Base-by-base conservation (phyloP, 2,888 invertebrate species). In the Epinotia bilunana region DNA sequence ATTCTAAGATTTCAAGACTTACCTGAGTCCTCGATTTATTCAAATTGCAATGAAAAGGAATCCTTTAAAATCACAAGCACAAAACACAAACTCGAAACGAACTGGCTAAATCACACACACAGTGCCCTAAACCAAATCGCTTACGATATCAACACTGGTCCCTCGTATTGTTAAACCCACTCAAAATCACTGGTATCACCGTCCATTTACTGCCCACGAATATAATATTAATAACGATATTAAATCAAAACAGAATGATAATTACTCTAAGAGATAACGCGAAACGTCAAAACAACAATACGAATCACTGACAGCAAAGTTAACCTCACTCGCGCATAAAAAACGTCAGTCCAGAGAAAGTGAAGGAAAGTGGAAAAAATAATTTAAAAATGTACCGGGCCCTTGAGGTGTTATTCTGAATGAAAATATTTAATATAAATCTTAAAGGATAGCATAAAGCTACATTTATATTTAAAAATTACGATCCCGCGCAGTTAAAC, bases 261-360 rank as follows among this genome's bases (percentile, higher is more conserved):
- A n/a, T 75, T 72, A 65, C 61, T 28, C 55, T 61, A 74, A 58
- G 53, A 75, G 72, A 75, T 72, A 72, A 62, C 67, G 18, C 55
- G 18, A 72, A 72, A 75, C 39, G 75, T 75, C 71, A 75, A 75
- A 75, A 75, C 75, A 75, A 75, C 74, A 74, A 74, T 74, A 74
- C 70, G 74, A 61, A 67, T 58, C 55, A 71, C 65, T 75, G 75
- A 75, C 75, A 75, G 67, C 61, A 72, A 60, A 72, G 57, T 61
- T 75, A 75, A 75, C 75, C 75, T 75, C 72, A 75, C 75, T 75
- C 71, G 46, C 75, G 65, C 71, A 62, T 72, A 72, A 75, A 75
- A 61, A 75, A 72, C 71, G 75, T 62, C 75, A 74, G n/a, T 62
- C 28, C 39, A 49, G 75, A 49, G 75, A 75, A 75, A 75, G 75